Conservation (phyloP, 2,113 vertebrate genomes). For the Herpetotheres cachinnans region DNA sequence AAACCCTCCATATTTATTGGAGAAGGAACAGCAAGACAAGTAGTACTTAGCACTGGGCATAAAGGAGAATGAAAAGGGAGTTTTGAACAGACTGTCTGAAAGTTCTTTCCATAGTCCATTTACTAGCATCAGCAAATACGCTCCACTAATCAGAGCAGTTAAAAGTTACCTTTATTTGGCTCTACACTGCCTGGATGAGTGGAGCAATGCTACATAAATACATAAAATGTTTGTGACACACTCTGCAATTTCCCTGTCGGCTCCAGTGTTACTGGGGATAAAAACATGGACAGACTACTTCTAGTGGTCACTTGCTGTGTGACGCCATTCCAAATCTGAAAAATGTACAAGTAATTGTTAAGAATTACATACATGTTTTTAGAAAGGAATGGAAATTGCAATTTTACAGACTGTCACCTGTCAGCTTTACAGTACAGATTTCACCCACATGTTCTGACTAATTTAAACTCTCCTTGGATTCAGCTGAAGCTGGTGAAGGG, state of each 20-base stretch:
- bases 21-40: neutral
- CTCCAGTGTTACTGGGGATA: neutral
- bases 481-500: neutral
- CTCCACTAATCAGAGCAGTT: neutral
- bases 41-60: too few relatives aligned
- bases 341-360: neutral
- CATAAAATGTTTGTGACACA: neutral
- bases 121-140: accelerated
- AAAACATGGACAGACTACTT: neutral
- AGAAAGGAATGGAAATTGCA: neutral
- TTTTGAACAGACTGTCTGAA: neutral
- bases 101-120: neutral
- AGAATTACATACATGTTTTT: neutral
- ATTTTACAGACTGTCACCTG: neutral
- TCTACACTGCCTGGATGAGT: neutral
- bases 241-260: neutral
- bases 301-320: neutral
- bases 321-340: neutral
- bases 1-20: accelerated
- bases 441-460: neutral
- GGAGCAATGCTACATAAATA: neutral
- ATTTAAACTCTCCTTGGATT: neutral
- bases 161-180: neutral
- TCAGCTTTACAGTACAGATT: neutral
- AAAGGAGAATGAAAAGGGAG: neutral